Base-by-base conservation (phyloP, 2,113 vertebrate species). In the Aspiorhynchus laticeps region DNA sequence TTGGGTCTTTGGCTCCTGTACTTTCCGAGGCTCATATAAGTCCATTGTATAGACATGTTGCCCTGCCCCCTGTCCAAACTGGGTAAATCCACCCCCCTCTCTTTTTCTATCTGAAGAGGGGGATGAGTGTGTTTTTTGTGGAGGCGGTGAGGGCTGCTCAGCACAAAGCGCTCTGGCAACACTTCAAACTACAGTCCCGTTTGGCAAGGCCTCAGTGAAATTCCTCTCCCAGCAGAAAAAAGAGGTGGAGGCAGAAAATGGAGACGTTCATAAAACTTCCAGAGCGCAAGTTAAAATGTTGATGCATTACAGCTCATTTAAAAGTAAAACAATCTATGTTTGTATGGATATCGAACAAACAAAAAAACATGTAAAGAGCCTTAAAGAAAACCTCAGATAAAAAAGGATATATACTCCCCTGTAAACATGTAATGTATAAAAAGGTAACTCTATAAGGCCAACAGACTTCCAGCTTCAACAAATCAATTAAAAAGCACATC, bases 171-270 rank as follows among this genome's bases (percentile, higher is more conserved):
- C n/a, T 41, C 28, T 85, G 88, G 86, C 88, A 87, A 10, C 17
- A 59, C 88, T 83, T 89, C 86, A 89, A 56, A 85, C 88, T 28
- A 63, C 63, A 85, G 78, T 51, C 61, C 61, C 2, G 61, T 83
- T 86, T 89, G 88, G 88, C 88, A 87, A 73, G n/a, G 83, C 71
- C 86, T 89, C 86, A 87, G 83, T 89, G 88, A 85, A 89, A 89
- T 87, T 89, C 79, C 83, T 82, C 59, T 15, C 83, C 9, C 26
- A 26, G 43, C 36, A 86, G 67, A 51, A 81, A 31, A 36, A 41
- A 21, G 69, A 15, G 51, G 41, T 3, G 46, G 56, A 24, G 56
- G 43, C 31, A 12, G 31, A 26, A 53, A 53, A 43, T 69, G 51
- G 74, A 73, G 53, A 82, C 17, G 53, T 46, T 83, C 41, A 53